Base-by-base conservation (phyloP, 2,797 vertebrate genomes). In the Typhlichthys subterraneus region DNA sequence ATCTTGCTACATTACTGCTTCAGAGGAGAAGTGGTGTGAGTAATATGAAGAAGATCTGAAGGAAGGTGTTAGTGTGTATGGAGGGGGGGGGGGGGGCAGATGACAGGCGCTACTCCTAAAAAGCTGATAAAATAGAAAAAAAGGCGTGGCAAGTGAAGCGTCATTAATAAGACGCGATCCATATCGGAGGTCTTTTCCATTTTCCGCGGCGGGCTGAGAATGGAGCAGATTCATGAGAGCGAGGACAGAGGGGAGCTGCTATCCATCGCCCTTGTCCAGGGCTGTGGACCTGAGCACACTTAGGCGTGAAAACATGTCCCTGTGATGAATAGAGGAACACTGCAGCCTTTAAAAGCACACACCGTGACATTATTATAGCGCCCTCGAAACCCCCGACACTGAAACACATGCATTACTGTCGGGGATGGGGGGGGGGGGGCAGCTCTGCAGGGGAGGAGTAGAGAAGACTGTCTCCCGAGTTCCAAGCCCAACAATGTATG, bases 91-190 rank as follows among this genome's bases (percentile, higher is more conserved):
- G 72, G 49, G 62, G 70, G 57, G 51, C 48, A 67, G 66, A 78
- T 61, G 81, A 81, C 72, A 80, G 76, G 58, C 58, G 53, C 70
- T 71, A 54, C 85, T 88, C 83, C 65, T 85, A 86, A 81, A 77
- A 78, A 74, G 55, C 76, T 75, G 80, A 89, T 90, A 81, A 82
- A 67, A 78, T 70, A 81, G 81, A 76, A 64, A 61, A 70, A 75
- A 67, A 65, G 60, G 19, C 48, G 31, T 17, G 46, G 66, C 57
- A 62, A 80, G 74, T 69, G 69, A 65, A 61, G 78, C 8, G 47
- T 76, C 86, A 88, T 90, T 87, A 87, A 90, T 91, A 87, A 89
- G 73, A 67, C 61, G 51, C 23, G 72, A 72, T 86, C 80, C 68
- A 48, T 73, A 75, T 83, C 77, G 69, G 57, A 71, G 60, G 76